Percentiles rank a stretch among this genome's conserved stretches.
Conservation (phyloP, 2,888 invertebrate genomes). For the Catocala nupta region DNA sequence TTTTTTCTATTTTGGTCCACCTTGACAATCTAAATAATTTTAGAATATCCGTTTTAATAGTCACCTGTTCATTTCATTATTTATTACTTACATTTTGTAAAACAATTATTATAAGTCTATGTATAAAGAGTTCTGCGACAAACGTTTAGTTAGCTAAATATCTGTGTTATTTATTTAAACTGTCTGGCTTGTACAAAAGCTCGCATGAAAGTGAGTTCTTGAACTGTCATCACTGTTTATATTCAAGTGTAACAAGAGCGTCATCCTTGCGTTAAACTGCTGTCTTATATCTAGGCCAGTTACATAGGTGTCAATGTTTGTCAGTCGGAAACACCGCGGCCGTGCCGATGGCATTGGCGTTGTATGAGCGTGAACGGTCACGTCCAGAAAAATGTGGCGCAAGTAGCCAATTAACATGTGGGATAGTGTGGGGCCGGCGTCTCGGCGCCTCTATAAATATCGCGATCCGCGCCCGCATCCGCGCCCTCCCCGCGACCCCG, state of each 20-base stretch:
- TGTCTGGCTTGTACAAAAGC: slow-evolving; percentile 19
- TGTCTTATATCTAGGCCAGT: slow-evolving; percentile 71
- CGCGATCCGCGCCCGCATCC: slow-evolving; percentile 54
- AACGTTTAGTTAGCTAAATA: background rate
- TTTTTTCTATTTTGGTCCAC: slow-evolving; percentile 62
- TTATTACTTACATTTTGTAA: slow-evolving; percentile 11
- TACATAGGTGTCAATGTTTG: slow-evolving; percentile 84
- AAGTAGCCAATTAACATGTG: slow-evolving; percentile 84
- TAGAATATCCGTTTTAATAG: slow-evolving; percentile 45
- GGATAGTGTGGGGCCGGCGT: slow-evolving; percentile 81
- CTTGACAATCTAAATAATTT: slow-evolving; percentile 60
- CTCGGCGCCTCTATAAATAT: slow-evolving; percentile 85
- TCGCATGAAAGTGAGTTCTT: slow-evolving; percentile 44
- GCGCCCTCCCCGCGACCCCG: slow-evolving; percentile 57
- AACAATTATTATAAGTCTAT: background rate
- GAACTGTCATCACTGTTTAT: slow-evolving; percentile 60
- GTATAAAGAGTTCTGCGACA: too few relatives aligned
- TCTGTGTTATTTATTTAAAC: slow-evolving; percentile 3
- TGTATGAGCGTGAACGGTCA: slow-evolving; percentile 74
- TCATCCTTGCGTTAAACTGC: slow-evolving; percentile 68
- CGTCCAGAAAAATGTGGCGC: slow-evolving; percentile 82
- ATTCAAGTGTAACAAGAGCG: slow-evolving; percentile 54
- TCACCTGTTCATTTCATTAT: slow-evolving; percentile 27
- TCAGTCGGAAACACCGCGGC: slow-evolving; percentile 74
- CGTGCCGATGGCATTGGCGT: slow-evolving; percentile 77